phyloP scores from a whole-genome alignment of 2,888 invertebrate genomes.

The Cheilosia grossa region DNA sequence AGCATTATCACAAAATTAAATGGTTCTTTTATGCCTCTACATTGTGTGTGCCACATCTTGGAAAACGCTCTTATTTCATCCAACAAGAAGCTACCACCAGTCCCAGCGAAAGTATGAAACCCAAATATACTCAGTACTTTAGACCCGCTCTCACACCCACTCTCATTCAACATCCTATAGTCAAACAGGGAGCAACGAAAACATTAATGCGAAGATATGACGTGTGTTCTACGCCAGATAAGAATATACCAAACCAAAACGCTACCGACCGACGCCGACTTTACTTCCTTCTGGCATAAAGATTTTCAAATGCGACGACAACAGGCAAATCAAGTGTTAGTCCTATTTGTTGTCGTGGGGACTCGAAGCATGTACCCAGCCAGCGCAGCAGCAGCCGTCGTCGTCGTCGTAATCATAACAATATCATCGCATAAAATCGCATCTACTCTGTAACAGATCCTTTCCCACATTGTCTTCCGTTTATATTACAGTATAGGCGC shows the following conservation, averaged over 20 bases:
- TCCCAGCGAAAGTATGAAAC: slow-evolving; percentile 5
- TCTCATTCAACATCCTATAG: neutral
- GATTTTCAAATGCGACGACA: slow-evolving; percentile 69
- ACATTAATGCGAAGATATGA: slow-evolving; percentile 75
- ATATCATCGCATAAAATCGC: slow-evolving; percentile 72
- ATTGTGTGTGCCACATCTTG: slow-evolving; percentile 50
- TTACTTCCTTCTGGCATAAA: slow-evolving; percentile 70
- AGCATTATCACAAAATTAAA: slow-evolving; percentile 73
- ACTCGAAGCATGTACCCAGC: neutral
- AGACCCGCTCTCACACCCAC: neutral
- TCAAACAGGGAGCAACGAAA: slow-evolving; percentile 67
- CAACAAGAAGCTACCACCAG: slow-evolving; percentile 20
- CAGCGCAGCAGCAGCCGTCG: neutral
- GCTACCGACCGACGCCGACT: slow-evolving; percentile 17
- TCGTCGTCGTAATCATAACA: slow-evolving; percentile 61
- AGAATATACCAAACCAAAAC: slow-evolving; percentile 54
- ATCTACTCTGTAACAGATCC: slow-evolving; percentile 70
- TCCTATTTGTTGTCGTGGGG: slow-evolving; percentile 49
- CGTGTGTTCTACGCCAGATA: slow-evolving; percentile 74
- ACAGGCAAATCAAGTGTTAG: slow-evolving; percentile 67
- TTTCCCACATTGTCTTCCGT: slow-evolving; percentile 73
- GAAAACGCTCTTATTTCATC: slow-evolving; percentile 65
- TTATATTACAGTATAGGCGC: slow-evolving; percentile 34
- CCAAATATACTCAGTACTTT: slow-evolving; percentile 17
- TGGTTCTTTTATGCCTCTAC: slow-evolving; percentile 63